A percentile compares a stretch with the other conserved stretches of the same genome.
These are phyloP conservation scores for Drosophila peninsularis DNA, from an alignment of 2,888 invertebrate species.

Conservation along the genomic window DNA sequence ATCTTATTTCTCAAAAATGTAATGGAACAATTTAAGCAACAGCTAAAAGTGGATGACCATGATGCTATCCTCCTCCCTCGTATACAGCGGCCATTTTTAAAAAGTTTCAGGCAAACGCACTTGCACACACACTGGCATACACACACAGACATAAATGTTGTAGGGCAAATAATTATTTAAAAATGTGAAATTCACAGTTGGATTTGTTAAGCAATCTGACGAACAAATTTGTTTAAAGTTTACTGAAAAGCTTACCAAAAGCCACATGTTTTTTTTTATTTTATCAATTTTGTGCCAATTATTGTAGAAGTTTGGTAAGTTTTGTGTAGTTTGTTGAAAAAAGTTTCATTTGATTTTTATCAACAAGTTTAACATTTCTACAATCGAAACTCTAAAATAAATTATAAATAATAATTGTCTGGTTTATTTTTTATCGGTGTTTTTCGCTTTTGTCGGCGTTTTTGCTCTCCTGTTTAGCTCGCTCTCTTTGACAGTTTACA, in stretches of 20 bases:
- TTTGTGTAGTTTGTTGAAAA: conserved; percentile 25
- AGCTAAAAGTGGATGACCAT: conserved; percentile 22
- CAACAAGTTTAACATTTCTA: conserved; percentile 29
- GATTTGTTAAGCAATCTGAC: too few relatives aligned
- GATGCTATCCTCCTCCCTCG: conserved; percentile 21
- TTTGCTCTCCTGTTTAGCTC: conserved; percentile 31
- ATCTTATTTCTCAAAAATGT: background rate
- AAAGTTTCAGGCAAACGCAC: conserved; percentile 37
- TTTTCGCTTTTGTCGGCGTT: conserved; percentile 51
- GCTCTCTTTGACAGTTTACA: conserved; percentile 52
- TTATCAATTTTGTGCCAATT: conserved; percentile 33
- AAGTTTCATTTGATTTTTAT: conserved; percentile 4
- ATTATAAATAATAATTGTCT: conserved; percentile 17
- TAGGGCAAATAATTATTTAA: conserved; percentile 38
- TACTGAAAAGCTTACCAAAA: conserved; percentile 71
- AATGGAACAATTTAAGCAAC: conserved; percentile 42
- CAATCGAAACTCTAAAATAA: conserved; percentile 28
- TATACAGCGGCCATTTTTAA: conserved; percentile 65
- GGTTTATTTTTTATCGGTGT: conserved; percentile 26
- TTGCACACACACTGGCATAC: conserved; percentile 25
- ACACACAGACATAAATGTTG: conserved; percentile 18
- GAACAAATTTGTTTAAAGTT: conserved; percentile 7
- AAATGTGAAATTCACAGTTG: too few relatives aligned
- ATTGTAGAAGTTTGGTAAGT: conserved; percentile 62
- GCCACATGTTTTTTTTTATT: conserved; percentile 16